These are phyloP conservation scores for Emys orbicularis DNA, from an alignment of 2,797 vertebrate genomes.

Conservation along the genomic window DNA sequence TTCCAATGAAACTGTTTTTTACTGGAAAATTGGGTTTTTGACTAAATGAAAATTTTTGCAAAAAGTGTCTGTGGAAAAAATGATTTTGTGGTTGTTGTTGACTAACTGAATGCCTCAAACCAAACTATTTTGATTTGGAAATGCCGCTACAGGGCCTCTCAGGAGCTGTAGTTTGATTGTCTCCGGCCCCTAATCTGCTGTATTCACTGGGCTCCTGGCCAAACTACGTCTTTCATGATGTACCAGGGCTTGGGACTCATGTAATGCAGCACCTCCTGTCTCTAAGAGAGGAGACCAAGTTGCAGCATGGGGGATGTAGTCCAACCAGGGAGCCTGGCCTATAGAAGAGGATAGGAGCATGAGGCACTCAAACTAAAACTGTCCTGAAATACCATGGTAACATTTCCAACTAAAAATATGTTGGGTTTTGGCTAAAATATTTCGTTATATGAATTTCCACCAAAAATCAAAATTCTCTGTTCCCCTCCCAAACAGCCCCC, in stretches of 20 bases:
- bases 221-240: background rate
- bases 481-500: too few species aligned
- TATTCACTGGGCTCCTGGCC: background rate
- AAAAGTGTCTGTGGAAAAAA: fast-evolving
- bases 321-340: too few species aligned
- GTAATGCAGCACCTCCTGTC: background rate
- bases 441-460: background rate
- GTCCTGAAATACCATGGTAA: background rate
- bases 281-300: too few species aligned
- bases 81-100: background rate
- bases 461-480: too few species aligned
- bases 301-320: too few species aligned
- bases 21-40: background rate
- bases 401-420: background rate
- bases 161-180: background rate
- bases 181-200: fast-evolving
- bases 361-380: fast-evolving
- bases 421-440: background rate
- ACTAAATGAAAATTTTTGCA: background rate
- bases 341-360: background rate
- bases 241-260: background rate
- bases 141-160: background rate
- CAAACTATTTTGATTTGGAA: background rate
- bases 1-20: background rate
- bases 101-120: background rate